phyloP scores from a whole-genome alignment of 1,140 invertebrate species.

The Neodiprion fabricii region DNA sequence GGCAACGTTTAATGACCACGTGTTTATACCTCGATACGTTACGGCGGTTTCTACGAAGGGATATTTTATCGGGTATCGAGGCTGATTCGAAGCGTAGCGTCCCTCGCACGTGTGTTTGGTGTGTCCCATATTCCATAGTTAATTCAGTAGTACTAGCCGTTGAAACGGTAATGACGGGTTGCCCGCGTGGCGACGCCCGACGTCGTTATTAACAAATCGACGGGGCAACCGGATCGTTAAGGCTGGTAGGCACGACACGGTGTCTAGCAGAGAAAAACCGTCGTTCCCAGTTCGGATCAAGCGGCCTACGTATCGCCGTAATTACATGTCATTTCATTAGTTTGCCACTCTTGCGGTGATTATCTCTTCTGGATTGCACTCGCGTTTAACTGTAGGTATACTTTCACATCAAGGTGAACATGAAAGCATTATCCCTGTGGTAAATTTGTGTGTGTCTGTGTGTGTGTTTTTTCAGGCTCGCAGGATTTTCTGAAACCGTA shows the following conservation, averaged over 20 bases:
- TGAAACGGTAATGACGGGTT: conserved; percentile 35
- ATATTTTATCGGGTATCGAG: neutral
- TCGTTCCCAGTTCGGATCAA: neutral
- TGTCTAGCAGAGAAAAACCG: neutral
- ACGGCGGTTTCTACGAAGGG: neutral
- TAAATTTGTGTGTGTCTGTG: too few relatives aligned
- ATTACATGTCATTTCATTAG: conserved; percentile 3
- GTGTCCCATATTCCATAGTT: neutral
- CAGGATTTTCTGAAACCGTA: too few relatives aligned
- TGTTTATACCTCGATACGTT: conserved; percentile 4
- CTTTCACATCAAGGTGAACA: too few relatives aligned
- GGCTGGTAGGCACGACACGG: neutral
- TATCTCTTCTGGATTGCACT: too few relatives aligned
- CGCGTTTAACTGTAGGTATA: too few relatives aligned
- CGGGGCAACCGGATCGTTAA: neutral
- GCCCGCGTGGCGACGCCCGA: conserved; percentile 8
- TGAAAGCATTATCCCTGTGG: too few relatives aligned
- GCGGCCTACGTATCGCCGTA: neutral
- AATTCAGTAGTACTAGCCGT: conserved; percentile 5
- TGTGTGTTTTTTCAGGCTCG: too few relatives aligned
- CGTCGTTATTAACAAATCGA: conserved; percentile 9
- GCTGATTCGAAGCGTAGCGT: neutral
- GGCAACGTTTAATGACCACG: neutral
- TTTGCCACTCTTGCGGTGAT: neutral
- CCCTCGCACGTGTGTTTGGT: neutral